Conservation (phyloP, 2,797 vertebrate species). For the Pantherophis alleghaniensis region DNA sequence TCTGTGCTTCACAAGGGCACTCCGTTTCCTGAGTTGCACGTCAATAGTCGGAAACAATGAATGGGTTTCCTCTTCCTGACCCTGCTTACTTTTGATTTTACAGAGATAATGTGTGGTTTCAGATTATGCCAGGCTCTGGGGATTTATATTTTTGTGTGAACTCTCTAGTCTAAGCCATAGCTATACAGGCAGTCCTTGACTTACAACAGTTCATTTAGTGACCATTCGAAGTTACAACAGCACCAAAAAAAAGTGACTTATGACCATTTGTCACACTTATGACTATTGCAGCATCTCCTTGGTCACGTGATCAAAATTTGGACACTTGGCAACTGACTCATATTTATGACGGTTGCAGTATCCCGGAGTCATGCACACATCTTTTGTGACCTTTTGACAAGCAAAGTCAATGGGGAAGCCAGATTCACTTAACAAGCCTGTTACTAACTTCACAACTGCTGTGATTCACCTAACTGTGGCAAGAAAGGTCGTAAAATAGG, state of each 20-base stretch:
- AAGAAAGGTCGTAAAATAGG: background rate
- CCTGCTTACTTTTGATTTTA: conserved; percentile 67
- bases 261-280: background rate
- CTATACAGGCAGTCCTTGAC: background rate
- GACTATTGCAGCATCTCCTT: background rate
- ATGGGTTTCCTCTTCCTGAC: conserved; percentile 69
- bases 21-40: rapidly evolving
- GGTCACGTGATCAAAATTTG: background rate
- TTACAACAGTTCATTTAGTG: background rate
- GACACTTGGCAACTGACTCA: background rate
- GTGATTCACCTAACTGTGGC: background rate
- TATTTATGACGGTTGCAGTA: background rate
- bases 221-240: background rate
- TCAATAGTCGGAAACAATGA: conserved; percentile 68
- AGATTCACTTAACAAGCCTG: background rate
- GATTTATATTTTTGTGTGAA: background rate
- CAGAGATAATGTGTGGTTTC: conserved; percentile 46
- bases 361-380: background rate
- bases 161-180: background rate
- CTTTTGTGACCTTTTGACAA: background rate
- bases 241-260: background rate
- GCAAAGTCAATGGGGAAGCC: background rate
- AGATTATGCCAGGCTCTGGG: conserved; percentile 40
- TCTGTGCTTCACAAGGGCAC: conserved; percentile 24
- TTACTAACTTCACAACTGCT: background rate